These are phyloP conservation scores for Pangasius macronema DNA, from an alignment of 2,797 vertebrate species.

Conservation along the genomic window DNA sequence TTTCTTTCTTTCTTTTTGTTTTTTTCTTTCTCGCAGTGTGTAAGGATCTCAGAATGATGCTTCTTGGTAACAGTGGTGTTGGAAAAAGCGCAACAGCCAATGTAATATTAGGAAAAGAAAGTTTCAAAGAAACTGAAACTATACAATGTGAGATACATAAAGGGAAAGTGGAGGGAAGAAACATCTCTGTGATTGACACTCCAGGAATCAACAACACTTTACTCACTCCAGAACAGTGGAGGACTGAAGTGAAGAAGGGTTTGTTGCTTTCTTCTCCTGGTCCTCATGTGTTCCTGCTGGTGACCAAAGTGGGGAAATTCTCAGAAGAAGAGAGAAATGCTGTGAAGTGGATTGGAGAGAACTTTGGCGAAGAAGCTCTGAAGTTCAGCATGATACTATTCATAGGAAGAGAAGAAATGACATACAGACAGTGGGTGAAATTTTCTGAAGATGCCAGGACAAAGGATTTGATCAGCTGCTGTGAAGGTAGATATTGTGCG, in stretches of 20 bases:
- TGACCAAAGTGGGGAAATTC: conserved; percentile 5
- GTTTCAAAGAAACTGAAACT: conserved; percentile 31
- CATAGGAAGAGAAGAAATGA: conserved; percentile 22
- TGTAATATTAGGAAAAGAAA: conserved; percentile 24
- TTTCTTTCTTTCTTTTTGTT: no score
- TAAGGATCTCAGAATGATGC: conserved; percentile 23
- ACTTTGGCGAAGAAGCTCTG: conserved; percentile 29
- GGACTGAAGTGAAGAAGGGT: conserved; percentile 21
- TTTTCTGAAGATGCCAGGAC: background rate
- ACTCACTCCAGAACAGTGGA: background rate
- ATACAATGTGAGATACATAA: conserved; percentile 9
- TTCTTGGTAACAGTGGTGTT: conserved; percentile 29
- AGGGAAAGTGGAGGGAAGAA: conserved; percentile 17
- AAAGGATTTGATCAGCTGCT: background rate
- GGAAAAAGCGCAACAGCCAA: conserved; percentile 39
- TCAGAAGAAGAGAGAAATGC: background rate
- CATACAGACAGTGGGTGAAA: background rate
- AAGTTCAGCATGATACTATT: conserved; percentile 32
- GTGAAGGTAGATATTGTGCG: background rate
- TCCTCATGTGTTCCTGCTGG: conserved; percentile 6
- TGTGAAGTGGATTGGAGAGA: conserved; percentile 13
- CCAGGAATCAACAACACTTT: conserved; percentile 37
- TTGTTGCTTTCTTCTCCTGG: conserved; percentile 11
- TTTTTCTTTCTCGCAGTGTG: background rate
- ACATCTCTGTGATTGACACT: conserved; percentile 45